A percentile compares a stretch with the other conserved stretches of the same genome.
phyloP scores from a whole-genome alignment of 2,797 vertebrate genomes.

The Typhlichthys subterraneus region DNA sequence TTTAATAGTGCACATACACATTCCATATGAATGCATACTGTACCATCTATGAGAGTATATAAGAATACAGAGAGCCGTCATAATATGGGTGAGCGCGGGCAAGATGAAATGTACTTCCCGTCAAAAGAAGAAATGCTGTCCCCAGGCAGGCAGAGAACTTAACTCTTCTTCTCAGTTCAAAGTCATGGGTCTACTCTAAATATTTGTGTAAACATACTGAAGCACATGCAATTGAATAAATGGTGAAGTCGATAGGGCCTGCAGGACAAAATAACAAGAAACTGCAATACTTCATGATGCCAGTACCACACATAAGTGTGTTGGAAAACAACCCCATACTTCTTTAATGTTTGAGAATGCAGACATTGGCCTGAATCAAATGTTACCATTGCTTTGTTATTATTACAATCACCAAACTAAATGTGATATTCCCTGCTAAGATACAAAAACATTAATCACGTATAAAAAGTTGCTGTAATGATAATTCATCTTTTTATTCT shows the following conservation, averaged over 20 bases:
- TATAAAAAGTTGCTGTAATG: not conserved
- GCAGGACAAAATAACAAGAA: constrained; percentile 60
- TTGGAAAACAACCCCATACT: constrained; percentile 58
- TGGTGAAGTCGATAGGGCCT: constrained; percentile 53
- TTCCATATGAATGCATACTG: constrained; percentile 59
- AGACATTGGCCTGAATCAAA: constrained; percentile 33
- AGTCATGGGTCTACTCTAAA: constrained; percentile 71
- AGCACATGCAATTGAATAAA: constrained; percentile 57
- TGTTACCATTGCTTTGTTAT: not conserved
- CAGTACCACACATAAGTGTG: constrained; percentile 53
- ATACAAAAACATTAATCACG: not conserved
- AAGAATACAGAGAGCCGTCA: constrained; percentile 48
- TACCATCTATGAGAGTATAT: constrained; percentile 57
- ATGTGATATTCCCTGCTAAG: not conserved
- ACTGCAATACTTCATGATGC: constrained; percentile 62
- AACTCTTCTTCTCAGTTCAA: constrained; percentile 68
- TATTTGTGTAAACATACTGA: constrained; percentile 74
- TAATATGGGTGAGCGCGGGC: constrained; percentile 61
- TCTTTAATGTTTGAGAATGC: constrained; percentile 31
- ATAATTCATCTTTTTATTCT: not conserved
- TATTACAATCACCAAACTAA: not conserved
- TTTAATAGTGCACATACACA: constrained; percentile 46
- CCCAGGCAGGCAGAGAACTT: constrained; percentile 53
- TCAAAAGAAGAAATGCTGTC: constrained; percentile 59
- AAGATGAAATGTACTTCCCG: constrained; percentile 58